Evolutionary conservation across 2,113 vertebrate species (phyloP).

Genomic region (Apodemus sylvaticus): DNA sequence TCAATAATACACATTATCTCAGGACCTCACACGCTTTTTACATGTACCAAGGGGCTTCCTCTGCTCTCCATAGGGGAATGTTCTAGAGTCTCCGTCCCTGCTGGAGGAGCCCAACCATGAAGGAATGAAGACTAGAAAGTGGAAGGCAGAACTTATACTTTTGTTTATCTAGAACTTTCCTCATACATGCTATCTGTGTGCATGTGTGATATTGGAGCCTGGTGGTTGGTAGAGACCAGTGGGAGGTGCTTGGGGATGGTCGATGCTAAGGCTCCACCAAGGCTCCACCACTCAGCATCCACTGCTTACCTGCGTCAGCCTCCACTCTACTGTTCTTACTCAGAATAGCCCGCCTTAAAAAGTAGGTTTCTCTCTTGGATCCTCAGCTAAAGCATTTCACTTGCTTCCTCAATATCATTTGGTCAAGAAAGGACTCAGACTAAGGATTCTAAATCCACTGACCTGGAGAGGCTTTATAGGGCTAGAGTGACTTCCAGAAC

Average conservation of each 20-base stretch:
- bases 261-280: background rate
- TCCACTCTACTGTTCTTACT: background rate
- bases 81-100: background rate
- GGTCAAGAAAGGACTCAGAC: background rate
- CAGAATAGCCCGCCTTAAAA: background rate
- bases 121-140: background rate
- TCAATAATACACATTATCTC: background rate
- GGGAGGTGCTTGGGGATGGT: background rate
- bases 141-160: background rate
- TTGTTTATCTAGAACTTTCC: background rate
- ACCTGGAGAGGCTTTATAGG: background rate
- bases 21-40: background rate
- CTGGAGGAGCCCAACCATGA: background rate
- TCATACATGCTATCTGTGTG: background rate
- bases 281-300: background rate
- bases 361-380: background rate
- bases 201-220: background rate
- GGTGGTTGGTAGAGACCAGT: background rate
- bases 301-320: background rate
- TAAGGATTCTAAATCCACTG: background rate
- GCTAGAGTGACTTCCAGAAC: background rate
- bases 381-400: background rate
- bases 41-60: background rate
- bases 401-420: conserved; percentile 1
- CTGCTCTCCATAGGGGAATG: background rate